These are phyloP conservation scores for Notamacropus eugenii DNA, from an alignment of 2,797 vertebrate species.

Conservation along the genomic window DNA sequence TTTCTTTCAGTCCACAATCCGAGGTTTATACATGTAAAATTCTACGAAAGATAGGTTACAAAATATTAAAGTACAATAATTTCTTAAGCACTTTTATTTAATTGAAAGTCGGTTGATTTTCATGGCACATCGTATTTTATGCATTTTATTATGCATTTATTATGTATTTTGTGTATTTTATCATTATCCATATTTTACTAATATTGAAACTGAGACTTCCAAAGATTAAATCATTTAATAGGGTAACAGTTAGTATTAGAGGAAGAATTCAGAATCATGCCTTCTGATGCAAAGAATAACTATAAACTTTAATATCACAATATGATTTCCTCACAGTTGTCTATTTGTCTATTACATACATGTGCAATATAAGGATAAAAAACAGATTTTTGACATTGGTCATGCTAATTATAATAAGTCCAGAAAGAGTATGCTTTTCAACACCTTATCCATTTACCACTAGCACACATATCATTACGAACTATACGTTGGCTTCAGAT, in stretches of 20 bases:
- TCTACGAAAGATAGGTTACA: background rate
- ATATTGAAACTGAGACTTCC: background rate
- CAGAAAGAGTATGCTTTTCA: background rate
- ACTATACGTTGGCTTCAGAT: background rate
- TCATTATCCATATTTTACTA: background rate
- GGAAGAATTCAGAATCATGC: background rate
- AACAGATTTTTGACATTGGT: background rate
- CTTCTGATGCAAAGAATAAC: background rate
- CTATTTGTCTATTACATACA: background rate
- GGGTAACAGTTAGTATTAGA: background rate
- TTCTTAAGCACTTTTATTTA: background rate
- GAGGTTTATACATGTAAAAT: background rate
- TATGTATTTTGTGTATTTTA: too few relatives aligned
- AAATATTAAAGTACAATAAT: background rate
- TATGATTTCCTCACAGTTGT: background rate
- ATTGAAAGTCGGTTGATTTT: background rate
- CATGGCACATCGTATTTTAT: too few relatives aligned
- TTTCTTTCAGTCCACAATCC: background rate
- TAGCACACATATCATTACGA: background rate
- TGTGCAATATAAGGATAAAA: background rate
- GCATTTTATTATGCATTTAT: too few relatives aligned
- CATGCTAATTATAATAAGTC: background rate
- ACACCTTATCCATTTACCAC: background rate
- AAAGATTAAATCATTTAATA: background rate
- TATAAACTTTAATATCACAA: background rate